phyloP scores from a whole-genome alignment of 2,888 invertebrate genomes.

The Acleris laterana region DNA sequence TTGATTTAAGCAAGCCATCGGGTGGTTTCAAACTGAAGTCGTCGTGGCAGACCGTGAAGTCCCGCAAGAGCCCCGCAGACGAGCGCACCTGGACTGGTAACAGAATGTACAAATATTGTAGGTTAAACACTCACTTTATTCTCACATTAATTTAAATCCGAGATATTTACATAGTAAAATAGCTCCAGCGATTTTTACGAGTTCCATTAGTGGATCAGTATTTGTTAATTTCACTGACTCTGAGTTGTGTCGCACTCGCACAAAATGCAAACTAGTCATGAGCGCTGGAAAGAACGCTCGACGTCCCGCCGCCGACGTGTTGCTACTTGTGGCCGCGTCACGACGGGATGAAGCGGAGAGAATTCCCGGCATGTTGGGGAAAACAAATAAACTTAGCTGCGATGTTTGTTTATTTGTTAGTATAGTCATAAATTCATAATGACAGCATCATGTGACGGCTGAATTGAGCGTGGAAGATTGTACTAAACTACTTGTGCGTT shows the following conservation, averaged over 20 bases:
- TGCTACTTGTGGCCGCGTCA: neutral
- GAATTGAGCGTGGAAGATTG: too few species aligned
- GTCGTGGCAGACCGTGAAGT: constrained; percentile 67
- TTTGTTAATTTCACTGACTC: too few species aligned
- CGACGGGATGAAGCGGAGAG: neutral
- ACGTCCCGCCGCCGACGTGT: neutral
- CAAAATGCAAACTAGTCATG: neutral
- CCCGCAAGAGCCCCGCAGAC: constrained; percentile 45
- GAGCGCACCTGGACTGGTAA: constrained; percentile 8
- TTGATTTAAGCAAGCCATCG: constrained; percentile 66
- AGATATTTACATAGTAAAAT: too few species aligned
- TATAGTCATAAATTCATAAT: too few species aligned
- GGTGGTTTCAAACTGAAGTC: constrained; percentile 64
- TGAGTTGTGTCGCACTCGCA: neutral
- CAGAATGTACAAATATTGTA: neutral
- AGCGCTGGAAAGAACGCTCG: neutral
- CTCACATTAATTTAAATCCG: too few species aligned
- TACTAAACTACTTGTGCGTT: too few species aligned
- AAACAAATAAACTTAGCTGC: neutral
- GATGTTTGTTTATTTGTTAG: too few species aligned
- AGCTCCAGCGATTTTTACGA: too few species aligned
- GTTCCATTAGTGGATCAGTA: too few species aligned
- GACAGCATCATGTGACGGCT: too few species aligned
- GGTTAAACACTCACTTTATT: neutral
- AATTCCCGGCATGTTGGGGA: neutral